phyloP scores from a whole-genome alignment of 2,888 invertebrate genomes.

The Tachina lurida region DNA sequence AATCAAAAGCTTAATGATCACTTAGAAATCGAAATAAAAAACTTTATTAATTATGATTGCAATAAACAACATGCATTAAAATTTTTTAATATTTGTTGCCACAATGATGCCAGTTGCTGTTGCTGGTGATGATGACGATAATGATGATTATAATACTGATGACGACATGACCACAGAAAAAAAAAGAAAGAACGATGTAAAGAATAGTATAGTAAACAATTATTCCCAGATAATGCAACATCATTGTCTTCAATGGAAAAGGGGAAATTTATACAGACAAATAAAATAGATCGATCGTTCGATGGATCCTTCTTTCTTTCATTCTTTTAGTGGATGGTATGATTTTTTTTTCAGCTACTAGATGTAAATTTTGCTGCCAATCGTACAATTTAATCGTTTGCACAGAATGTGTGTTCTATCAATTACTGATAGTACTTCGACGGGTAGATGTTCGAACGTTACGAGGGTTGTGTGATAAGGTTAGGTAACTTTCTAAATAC shows the following conservation, averaged over 20 bases:
- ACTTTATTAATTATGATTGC: constrained; percentile 65
- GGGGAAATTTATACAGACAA: constrained; percentile 5
- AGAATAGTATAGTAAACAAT: constrained; percentile 18
- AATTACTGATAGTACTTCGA: constrained; percentile 50
- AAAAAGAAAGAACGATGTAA: constrained; percentile 18
- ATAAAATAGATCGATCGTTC: constrained; percentile 59
- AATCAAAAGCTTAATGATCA: constrained; percentile 68
- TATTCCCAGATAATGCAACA: constrained; percentile 41
- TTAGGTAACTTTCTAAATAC: background rate
- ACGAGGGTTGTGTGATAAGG: background rate
- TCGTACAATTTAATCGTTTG: constrained; percentile 58
- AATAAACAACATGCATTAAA: constrained; percentile 63
- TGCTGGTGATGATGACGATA: constrained; percentile 50
- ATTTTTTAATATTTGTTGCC: constrained; percentile 44
- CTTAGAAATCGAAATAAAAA: constrained; percentile 55
- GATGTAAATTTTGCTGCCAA: constrained; percentile 46
- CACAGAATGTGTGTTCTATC: constrained; percentile 50
- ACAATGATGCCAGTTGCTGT: constrained; percentile 36
- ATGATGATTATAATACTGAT: constrained; percentile 48
- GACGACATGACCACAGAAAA: constrained; percentile 44
- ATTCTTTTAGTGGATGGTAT: constrained; percentile 4
- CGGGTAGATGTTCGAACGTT: constrained; percentile 13
- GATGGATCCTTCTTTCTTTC: constrained; percentile 28
- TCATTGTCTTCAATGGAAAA: constrained; percentile 35
- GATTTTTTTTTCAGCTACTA: constrained; percentile 46